phyloP scores from a whole-genome alignment of 2,113 vertebrate genomes.

The Mohoua ochrocephala region DNA sequence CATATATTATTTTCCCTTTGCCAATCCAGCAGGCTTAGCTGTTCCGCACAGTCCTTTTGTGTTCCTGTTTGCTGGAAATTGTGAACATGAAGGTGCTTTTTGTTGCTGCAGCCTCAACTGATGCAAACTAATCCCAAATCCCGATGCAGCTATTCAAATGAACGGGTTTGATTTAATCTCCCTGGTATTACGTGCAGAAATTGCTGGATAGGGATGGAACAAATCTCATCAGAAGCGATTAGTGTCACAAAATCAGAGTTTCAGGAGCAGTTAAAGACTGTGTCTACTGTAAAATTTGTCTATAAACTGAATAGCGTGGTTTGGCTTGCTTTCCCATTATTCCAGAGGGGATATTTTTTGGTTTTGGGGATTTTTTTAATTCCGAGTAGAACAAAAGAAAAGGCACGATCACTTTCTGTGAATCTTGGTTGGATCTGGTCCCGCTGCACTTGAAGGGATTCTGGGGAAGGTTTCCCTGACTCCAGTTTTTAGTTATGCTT shows the following conservation, averaged over 20 bases:
- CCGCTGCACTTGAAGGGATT: background rate
- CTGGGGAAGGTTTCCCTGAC: background rate
- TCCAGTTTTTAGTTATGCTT: background rate
- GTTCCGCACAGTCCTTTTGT: background rate
- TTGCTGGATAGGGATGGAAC: background rate
- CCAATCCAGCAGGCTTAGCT: background rate
- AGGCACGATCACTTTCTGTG: background rate
- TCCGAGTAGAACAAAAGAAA: background rate
- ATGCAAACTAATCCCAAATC: constrained; percentile 23
- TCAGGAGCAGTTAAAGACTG: background rate
- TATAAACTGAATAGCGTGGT: background rate
- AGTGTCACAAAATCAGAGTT: background rate
- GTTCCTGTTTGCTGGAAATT: background rate
- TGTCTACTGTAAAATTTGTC: background rate
- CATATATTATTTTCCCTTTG: background rate
- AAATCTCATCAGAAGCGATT: background rate
- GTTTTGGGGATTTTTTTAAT: background rate
- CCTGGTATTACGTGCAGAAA: background rate
- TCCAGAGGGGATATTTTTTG: background rate
- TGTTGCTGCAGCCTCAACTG: background rate
- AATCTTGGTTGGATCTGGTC: background rate
- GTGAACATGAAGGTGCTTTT: background rate
- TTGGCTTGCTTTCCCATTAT: background rate
- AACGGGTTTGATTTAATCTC: constrained; percentile 19
- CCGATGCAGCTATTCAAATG: background rate